Base-by-base conservation (phyloP, 1,140 invertebrate genomes). In the Euglossa dilemma region DNA sequence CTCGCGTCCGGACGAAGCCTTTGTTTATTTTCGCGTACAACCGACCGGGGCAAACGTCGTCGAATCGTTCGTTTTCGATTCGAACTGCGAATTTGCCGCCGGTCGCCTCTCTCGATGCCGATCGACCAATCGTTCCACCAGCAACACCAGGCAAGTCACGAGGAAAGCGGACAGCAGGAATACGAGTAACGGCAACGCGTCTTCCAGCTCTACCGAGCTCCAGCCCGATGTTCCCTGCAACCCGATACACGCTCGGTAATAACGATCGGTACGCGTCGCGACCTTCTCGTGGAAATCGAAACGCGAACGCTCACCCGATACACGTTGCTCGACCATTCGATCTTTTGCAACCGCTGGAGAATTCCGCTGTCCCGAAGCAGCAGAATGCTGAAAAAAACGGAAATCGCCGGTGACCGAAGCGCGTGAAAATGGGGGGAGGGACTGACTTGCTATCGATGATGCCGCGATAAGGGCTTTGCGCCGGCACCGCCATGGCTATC, bases 381-480 rank as follows among this genome's bases (percentile, higher is more conserved):
- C 18, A 94, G 77, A 74, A 94, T 92, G 43, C 93, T 94, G 71
- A 23, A 87, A 81, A 36, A 71, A 72, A 36, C 67, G 80, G 28
- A 73, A 70, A 54, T n/a, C 25, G 6, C 12, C 14, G 7, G 6
- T 16, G 8, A 23, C n/a, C n/a, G n/a, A n/a, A n/a, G n/a, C n/a
- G n/a, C n/a, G n/a, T n/a, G n/a, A n/a, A n/a, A n/a, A n/a, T n/a
- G n/a, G n/a, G n/a, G 4, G 6, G 6, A 50, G 54, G 1, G 14
- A 87, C 90, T 43, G 71, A 94, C 94, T 93, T 92, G 84, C 47
- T 84, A 69, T 94, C 91, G 47, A 94, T 93, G 16, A 94, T 91
- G 16, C 92, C 93, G 47, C 90, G 91, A 67, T 92, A 94, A 7
- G 93, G 93, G 54, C 92, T 94, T 11, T 89, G 79, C 0, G 67